Conservation (phyloP, 2,797 vertebrate genomes). For the Heliangelus exortis region DNA sequence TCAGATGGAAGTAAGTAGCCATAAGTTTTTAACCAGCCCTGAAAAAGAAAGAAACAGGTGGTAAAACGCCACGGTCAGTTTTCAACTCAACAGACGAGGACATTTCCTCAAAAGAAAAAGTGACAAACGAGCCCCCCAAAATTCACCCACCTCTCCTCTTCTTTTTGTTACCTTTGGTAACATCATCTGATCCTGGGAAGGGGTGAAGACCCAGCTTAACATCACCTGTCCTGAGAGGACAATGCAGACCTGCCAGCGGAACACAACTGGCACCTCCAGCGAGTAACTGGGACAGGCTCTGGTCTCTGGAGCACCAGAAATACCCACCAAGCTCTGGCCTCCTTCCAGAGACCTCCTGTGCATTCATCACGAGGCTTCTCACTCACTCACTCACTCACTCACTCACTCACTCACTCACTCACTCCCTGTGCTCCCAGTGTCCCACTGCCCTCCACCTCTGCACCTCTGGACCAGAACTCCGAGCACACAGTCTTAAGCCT, state of each 20-base stretch:
- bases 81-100: background rate
- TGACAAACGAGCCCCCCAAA: background rate
- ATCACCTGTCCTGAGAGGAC: background rate
- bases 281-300: background rate
- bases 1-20: slow-evolving; percentile 90
- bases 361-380: background rate
- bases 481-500: background rate
- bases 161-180: background rate
- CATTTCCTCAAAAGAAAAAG: background rate
- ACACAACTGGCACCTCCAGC: background rate
- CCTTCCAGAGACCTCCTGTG: background rate
- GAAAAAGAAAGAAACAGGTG: slow-evolving; percentile 61
- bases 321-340: background rate
- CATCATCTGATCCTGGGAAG: background rate
- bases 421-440: background rate
- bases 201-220: background rate
- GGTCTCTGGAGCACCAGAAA: background rate
- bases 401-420: too few relatives aligned
- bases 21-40: slow-evolving; percentile 92
- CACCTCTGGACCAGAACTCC: background rate
- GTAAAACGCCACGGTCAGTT: background rate
- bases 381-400: too few relatives aligned
- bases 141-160: background rate
- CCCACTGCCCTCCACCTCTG: background rate
- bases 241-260: background rate